phyloP scores from a whole-genome alignment of 2,797 vertebrate species.

The Chelon auratus region DNA sequence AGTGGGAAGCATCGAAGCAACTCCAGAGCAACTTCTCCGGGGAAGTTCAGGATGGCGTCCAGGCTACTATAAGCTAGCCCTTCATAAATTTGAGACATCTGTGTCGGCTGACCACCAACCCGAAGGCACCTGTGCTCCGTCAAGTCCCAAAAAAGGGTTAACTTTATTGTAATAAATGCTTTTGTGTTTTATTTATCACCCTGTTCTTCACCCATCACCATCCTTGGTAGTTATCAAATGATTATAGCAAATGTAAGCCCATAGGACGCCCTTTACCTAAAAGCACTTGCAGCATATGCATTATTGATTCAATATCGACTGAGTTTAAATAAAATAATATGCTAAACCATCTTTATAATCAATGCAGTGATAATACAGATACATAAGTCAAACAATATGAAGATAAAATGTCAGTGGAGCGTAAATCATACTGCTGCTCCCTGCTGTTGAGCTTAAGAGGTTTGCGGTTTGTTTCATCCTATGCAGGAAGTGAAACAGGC shows the following conservation, averaged over 20 bases:
- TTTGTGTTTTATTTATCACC: not conserved
- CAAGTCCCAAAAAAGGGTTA: too few relatives aligned
- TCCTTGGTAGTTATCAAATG: not conserved
- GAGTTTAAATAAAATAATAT: too few relatives aligned
- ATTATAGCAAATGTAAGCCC: not conserved
- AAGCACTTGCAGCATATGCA: not conserved
- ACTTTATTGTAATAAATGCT: too few relatives aligned
- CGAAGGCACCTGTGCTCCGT: too few relatives aligned
- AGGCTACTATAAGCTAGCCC: too few relatives aligned
- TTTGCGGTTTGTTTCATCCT: conserved; percentile 20
- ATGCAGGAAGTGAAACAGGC: conserved; percentile 18
- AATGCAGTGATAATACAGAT: not conserved
- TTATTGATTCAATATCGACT: too few relatives aligned
- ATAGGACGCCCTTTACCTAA: not conserved
- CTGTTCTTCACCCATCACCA: not conserved
- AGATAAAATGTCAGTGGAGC: not conserved
- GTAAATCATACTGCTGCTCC: not conserved
- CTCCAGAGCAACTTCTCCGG: too few relatives aligned
- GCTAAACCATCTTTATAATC: not conserved
- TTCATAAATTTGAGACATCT: too few relatives aligned
- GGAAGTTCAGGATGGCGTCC: too few relatives aligned
- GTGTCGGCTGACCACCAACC: too few relatives aligned
- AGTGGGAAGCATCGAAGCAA: too few relatives aligned
- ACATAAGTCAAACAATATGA: too few relatives aligned
- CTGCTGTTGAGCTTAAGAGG: not conserved